Evolutionary conservation across 2,113 vertebrate species (phyloP), one percentile per base, ranked within the genome.

Genomic region (Puma concolor): DNA sequence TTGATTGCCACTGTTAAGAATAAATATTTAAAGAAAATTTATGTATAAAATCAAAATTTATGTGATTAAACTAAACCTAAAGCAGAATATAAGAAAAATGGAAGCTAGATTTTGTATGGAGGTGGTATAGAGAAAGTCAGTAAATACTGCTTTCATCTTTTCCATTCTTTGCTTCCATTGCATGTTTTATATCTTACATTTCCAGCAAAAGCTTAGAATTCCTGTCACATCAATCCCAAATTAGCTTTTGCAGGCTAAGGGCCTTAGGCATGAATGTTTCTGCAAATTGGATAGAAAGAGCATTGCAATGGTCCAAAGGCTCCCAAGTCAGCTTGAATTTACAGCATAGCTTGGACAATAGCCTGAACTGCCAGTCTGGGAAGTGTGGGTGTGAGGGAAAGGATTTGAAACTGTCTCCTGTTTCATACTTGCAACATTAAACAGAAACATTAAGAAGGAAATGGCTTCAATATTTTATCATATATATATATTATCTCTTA

Each of bases 251-350:
- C 54, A 80, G 96, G 74, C 74, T 90, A 96, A 96, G 69, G 27
- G 84, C 89, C 94, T 83, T 86, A 92, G 97, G 96, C 97, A 90
- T 90, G 79, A 96, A 63, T 96, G 89, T 97, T 97, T 69, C 86
- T 96, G 67, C 41, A 97, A 97, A 98, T 88, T 96, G 96, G 57
- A 96, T 95, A 72, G 80, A 90, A 96, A 97, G 66, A 93, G 66
- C 38, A 91, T 54, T 84, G 63, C 52, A 91, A 4, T 86, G 92
- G 74, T 95, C 79, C 79, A 87, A 52, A 96, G 74, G 25, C 64
- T 96, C 74, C 66, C 83, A 87, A 96, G 74, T 87, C 97, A 96
- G 95, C 83, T 94, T 92, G 63, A 63, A 96, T 97, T 97, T 96
- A 83, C 1, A 84, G 74, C 60, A 54, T 10, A 86, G 71, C 80